These are phyloP conservation scores for Agapornis canus DNA, from an alignment of 2,797 vertebrate species.

Conservation along the genomic window DNA sequence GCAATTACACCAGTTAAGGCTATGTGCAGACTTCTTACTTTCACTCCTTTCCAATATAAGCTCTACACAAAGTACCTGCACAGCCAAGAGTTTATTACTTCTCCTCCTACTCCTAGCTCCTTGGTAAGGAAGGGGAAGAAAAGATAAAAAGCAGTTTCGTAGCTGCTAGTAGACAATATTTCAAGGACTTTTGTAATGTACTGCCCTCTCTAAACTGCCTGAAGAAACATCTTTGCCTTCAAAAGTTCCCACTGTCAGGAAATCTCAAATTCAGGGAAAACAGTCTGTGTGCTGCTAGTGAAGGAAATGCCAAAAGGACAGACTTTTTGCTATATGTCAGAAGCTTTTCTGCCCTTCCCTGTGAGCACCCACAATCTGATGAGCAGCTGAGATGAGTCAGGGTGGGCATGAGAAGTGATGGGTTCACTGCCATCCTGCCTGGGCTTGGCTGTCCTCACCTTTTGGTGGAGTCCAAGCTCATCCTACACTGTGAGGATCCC, in stretches of 20 bases:
- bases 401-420: not conserved
- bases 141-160: not conserved
- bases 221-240: not conserved
- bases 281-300: not conserved
- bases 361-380: not conserved
- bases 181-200: not conserved
- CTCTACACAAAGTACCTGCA: not conserved
- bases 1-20: not conserved
- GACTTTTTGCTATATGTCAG: not conserved
- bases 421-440: not conserved
- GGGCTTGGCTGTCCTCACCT: not conserved
- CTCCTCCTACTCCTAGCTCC: not conserved
- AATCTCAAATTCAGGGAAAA: not conserved
- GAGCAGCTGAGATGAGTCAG: not conserved
- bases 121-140: not conserved
- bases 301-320: not conserved
- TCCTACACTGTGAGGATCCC: rapidly evolving
- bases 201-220: not conserved
- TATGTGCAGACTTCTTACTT: constrained; percentile 13
- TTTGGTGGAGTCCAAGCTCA: rapidly evolving
- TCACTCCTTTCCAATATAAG: not conserved
- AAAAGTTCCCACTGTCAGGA: not conserved
- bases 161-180: not conserved
- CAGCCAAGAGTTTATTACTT: not conserved
- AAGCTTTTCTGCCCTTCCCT: not conserved